phyloP scores from a whole-genome alignment of 1,140 invertebrate genomes.

The Neodiprion fabricii region DNA sequence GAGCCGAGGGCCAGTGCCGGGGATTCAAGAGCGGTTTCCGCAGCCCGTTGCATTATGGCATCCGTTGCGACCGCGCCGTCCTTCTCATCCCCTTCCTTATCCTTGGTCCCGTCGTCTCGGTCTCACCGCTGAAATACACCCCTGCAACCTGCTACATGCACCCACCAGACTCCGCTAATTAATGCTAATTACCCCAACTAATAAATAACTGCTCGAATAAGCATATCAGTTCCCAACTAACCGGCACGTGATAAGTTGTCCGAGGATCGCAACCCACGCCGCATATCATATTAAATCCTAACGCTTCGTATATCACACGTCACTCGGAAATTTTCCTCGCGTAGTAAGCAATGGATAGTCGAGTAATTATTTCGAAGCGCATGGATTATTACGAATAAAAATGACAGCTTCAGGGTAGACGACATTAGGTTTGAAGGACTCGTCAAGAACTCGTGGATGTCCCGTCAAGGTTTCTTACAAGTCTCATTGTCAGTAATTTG shows the following conservation, averaged over 20 bases:
- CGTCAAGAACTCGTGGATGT: no score
- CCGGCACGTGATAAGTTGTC: not conserved
- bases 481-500: no score
- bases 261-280: no score
- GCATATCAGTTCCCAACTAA: slow-evolving; percentile 40
- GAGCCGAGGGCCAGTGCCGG: not conserved
- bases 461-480: no score
- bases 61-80: not conserved
- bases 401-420: no score
- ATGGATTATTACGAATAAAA: no score
- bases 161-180: slow-evolving; percentile 52
- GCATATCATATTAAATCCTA: no score
- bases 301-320: no score
- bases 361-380: no score
- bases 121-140: slow-evolving; percentile 36
- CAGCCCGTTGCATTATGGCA: not conserved
- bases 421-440: no score
- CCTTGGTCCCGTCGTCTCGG: not conserved
- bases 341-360: no score
- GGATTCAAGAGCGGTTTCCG: not conserved
- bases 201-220: slow-evolving; percentile 55
- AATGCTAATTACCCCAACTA: slow-evolving; percentile 55
- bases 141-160: slow-evolving; percentile 4
- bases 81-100: not conserved
- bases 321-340: no score